These are phyloP conservation scores for Karalla daura DNA, from an alignment of 2,797 vertebrate species.

Conservation along the genomic window DNA sequence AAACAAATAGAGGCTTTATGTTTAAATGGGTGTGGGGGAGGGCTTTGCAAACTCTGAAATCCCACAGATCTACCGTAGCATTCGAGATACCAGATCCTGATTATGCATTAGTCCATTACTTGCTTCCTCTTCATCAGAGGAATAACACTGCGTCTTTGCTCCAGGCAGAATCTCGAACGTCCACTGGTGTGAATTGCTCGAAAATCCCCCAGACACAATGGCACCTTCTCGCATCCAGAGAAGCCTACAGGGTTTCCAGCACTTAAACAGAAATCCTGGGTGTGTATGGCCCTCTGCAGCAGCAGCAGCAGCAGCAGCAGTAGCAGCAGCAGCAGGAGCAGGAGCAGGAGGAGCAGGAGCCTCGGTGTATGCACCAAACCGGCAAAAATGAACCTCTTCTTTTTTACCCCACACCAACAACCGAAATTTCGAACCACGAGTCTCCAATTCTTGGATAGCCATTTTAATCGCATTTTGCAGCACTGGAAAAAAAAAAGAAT, in stretches of 20 bases:
- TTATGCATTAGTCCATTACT: neutral
- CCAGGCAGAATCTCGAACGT: neutral
- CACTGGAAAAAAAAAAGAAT: neutral
- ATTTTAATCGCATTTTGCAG: neutral
- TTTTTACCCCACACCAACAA: neutral
- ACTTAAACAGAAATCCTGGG: slow-evolving; percentile 26
- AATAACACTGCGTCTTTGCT: neutral
- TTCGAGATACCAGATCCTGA: neutral
- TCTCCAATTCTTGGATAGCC: neutral
- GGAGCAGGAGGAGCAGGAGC: neutral
- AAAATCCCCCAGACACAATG: slow-evolving; percentile 19
- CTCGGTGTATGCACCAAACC: slow-evolving; percentile 10
- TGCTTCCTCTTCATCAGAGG: neutral
- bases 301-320: slow-evolving; percentile 3
- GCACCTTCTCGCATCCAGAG: slow-evolving; percentile 14
- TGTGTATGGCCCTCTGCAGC: slow-evolving; percentile 61
- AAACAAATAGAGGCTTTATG: neutral
- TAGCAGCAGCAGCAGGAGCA: neutral
- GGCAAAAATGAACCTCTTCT: neutral
- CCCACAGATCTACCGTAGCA: neutral
- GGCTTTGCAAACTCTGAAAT: neutral
- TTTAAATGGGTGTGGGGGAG: neutral
- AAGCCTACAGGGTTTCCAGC: slow-evolving; percentile 7
- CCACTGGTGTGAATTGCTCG: neutral
- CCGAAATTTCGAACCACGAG: neutral